Base-by-base conservation (phyloP, 1,140 invertebrate genomes). In the Ectropis grisescens region DNA sequence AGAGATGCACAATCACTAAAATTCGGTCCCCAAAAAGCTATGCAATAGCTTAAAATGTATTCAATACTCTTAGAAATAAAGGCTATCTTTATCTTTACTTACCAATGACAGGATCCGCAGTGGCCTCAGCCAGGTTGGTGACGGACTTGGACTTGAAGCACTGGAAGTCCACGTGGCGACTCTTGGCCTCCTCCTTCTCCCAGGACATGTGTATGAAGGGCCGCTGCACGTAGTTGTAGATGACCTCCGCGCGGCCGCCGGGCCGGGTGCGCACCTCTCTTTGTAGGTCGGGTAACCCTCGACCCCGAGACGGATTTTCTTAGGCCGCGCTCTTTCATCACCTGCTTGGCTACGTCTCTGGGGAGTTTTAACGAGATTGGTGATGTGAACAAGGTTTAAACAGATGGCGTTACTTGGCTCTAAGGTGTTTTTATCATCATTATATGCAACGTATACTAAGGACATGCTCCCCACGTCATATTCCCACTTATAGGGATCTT, bases 201-300 rank as follows among this genome's bases (percentile, higher is more conserved):
- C 98, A 99, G 0, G 97, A 99, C 95, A 99, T 98, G 55, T 98
- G 95, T 27, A 99, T 95, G 71, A 99, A 99, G 0, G 98, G 98
- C n/a, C 98, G 85, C 69, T 99, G 98, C 0, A 99, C 97, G 75
- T 99, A 99, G 79, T 99, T 99, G 82, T 99, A 99, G 43, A 99
- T 98, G 0, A 99, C 98, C 85, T 97, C 94, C 1, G 94, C 91
- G 22, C 95, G 84, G 8, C 95, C 95, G 7, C 95, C 94, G 0
- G 96, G 93, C 11, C 97, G 85, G 58, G 93, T 92, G 64, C 93
- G 96, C 1, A 94, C 88, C 70, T 99, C 70, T 99, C 98, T 67
- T 98, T 99, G 82, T 99, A 96, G 1, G 97, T 99, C 12, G 98
- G 98, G 82, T 99, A 99, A 0, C 97, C 97, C 85, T 99, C 98